phyloP scores from a whole-genome alignment of 2,888 invertebrate genomes.

The Epirrhoe tristata region DNA sequence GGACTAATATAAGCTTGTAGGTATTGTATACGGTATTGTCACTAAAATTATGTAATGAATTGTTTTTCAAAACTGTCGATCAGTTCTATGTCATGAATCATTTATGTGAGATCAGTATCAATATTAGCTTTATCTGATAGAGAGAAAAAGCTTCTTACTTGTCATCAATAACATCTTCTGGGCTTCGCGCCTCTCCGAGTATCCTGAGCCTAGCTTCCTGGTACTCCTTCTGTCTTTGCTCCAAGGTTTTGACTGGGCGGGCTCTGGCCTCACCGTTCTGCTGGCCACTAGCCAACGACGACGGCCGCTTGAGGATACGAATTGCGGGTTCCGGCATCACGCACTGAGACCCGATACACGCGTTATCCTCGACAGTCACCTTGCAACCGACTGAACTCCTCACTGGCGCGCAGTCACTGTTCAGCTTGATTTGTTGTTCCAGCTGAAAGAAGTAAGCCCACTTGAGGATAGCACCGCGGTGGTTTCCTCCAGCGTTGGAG shows the following conservation, averaged over 20 bases:
- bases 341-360: constrained; percentile 89
- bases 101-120: not conserved
- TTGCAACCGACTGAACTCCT: constrained; percentile 84
- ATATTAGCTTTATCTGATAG: not conserved
- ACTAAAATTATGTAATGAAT: constrained; percentile 27
- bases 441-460: constrained; percentile 78
- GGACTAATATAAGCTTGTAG: not conserved
- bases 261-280: constrained; percentile 83
- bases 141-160: constrained; percentile 69
- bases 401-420: constrained; percentile 63
- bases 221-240: constrained; percentile 97
- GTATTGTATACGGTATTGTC: not conserved
- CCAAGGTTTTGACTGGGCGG: constrained; percentile 92
- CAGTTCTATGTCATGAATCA: not conserved
- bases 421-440: constrained; percentile 86
- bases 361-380: constrained; percentile 90
- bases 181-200: constrained; percentile 93
- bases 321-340: constrained; percentile 92
- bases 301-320: constrained; percentile 91
- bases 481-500: constrained; percentile 40
- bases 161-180: constrained; percentile 90
- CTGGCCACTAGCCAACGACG: constrained; percentile 87
- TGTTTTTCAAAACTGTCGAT: constrained; percentile 8
- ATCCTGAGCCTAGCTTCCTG: constrained; percentile 96
- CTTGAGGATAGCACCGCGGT: constrained; percentile 51